phyloP scores from a whole-genome alignment of 2,113 vertebrate species.

The Thamnophis sirtalis region DNA sequence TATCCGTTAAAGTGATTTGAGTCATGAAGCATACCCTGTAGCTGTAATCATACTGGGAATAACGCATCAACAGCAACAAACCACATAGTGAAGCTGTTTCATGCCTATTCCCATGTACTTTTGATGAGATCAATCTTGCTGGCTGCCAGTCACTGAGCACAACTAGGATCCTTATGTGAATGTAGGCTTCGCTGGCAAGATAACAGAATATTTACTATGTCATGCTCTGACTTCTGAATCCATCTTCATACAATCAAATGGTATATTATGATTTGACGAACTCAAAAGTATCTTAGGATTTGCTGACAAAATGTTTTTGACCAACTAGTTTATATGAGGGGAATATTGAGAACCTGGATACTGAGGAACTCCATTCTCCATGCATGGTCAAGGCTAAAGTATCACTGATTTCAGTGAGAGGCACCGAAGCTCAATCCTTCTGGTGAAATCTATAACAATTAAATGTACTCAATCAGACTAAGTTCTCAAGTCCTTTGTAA shows the following conservation, averaged over 20 bases:
- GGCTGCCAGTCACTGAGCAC: neutral
- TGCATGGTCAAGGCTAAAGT: neutral
- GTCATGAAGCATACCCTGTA: neutral
- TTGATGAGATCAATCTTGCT: neutral
- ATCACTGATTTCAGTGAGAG: neutral
- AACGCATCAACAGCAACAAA: neutral
- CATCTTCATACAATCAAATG: neutral
- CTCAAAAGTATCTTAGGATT: neutral
- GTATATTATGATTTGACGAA: neutral
- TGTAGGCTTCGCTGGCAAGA: neutral
- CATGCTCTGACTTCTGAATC: neutral
- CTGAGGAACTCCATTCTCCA: neutral
- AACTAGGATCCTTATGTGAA: neutral
- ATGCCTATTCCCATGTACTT: neutral
- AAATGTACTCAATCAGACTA: neutral
- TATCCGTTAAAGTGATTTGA: constrained; percentile 28
- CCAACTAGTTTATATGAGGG: neutral
- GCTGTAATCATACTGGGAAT: neutral
- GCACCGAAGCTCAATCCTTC: neutral
- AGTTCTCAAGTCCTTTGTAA: neutral
- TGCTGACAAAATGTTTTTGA: neutral
- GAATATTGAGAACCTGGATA: neutral
- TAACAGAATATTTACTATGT: neutral
- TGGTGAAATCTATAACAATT: neutral
- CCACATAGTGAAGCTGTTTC: neutral